Conservation (phyloP, 1,140 invertebrate genomes). For the Drosophila guanche region DNA sequence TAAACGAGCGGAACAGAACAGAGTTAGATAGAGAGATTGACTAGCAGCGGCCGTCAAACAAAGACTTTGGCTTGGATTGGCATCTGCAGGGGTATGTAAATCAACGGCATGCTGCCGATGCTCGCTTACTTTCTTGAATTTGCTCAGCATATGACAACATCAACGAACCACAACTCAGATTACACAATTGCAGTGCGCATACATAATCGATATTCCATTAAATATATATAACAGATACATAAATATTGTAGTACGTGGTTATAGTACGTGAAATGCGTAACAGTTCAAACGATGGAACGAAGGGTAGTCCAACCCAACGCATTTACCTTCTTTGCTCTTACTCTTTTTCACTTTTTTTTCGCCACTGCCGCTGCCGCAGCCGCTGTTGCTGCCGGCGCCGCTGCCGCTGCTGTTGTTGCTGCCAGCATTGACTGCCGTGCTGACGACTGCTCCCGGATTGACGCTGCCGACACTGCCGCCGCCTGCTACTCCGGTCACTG, state of each 20-base stretch:
- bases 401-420: conserved; percentile 24
- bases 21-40: too few species aligned
- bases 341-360: conserved; percentile 83
- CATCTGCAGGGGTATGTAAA: too few species aligned
- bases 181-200: conserved; percentile 20
- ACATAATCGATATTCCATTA: conserved; percentile 6
- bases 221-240: conserved; percentile 16
- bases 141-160: conserved; percentile 23
- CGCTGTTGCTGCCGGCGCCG: conserved; percentile 35
- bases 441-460: not conserved
- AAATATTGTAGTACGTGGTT: conserved; percentile 25
- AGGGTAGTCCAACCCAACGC: conserved; percentile 75
- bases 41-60: too few species aligned
- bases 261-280: conserved; percentile 24
- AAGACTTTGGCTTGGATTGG: too few species aligned
- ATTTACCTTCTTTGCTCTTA: conserved; percentile 83
- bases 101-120: not conserved
- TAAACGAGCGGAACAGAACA: too few species aligned
- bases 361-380: conserved; percentile 74
- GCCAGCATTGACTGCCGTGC: conserved; percentile 16
- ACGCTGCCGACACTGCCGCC: conserved; percentile 6
- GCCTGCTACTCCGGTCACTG: not conserved
- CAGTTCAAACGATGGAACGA: conserved; percentile 75
- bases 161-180: conserved; percentile 13
- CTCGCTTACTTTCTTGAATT: conserved; percentile 1